Percentiles rank a stretch among this genome's conserved stretches.
Conservation (phyloP, 2,888 invertebrate genomes). For the Tinea trinotella region DNA sequence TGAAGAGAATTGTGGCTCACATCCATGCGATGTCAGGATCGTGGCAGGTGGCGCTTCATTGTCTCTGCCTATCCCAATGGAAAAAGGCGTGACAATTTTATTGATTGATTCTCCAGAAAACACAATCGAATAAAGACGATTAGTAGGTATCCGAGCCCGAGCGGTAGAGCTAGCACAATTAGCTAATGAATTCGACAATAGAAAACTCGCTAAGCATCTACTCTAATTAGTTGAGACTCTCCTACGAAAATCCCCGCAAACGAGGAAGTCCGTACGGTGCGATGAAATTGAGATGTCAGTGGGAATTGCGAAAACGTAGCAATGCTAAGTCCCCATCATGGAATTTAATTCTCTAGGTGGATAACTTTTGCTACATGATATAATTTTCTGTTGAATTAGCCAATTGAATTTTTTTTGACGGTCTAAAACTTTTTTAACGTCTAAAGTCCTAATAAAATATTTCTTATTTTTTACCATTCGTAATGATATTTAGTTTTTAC, state of each 20-base stretch:
- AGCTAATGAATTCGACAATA: slow-evolving; percentile 54
- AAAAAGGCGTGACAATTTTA: too few relatives aligned
- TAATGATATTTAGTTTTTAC: too few relatives aligned
- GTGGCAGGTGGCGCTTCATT: too few relatives aligned
- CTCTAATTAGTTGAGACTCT: slow-evolving; percentile 51
- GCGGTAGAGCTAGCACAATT: slow-evolving; percentile 30
- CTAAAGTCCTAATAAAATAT: too few relatives aligned
- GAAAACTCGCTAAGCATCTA: slow-evolving; percentile 39
- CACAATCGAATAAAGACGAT: too few relatives aligned
- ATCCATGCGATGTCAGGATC: too few relatives aligned
- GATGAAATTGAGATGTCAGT: slow-evolving; percentile 53
- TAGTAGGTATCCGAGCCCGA: slow-evolving; percentile 1
- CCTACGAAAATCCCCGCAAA: slow-evolving; percentile 35
- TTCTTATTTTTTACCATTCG: too few relatives aligned
- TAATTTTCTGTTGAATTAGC: background rate
- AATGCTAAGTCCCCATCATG: slow-evolving; percentile 46
- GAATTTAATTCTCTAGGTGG: slow-evolving; percentile 11
- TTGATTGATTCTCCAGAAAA: too few relatives aligned
- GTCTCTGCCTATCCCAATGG: too few relatives aligned
- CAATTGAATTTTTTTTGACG: background rate
- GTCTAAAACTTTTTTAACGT: too few relatives aligned
- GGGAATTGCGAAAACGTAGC: slow-evolving; percentile 60
- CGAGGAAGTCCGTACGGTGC: slow-evolving; percentile 43
- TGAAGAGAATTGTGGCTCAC: too few relatives aligned
- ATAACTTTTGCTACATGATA: slow-evolving; percentile 9